Conservation (phyloP, 2,888 invertebrate species). For the Drosophila recens region DNA sequence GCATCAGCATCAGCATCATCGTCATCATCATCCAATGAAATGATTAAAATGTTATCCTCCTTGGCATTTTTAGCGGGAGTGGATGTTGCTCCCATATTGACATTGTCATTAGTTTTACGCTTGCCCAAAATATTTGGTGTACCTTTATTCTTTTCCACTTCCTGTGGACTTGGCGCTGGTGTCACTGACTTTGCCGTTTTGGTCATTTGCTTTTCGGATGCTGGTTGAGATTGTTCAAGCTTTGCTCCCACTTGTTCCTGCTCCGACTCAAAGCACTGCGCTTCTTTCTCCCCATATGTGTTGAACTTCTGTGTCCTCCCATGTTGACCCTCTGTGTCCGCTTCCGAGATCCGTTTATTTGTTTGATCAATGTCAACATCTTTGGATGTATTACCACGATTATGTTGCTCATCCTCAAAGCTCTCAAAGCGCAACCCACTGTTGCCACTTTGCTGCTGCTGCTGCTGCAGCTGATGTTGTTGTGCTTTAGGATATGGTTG, state of each 20-base stretch:
- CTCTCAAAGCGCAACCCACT: constrained; percentile 13
- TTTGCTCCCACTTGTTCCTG: not conserved
- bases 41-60: constrained; percentile 61
- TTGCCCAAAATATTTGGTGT: constrained; percentile 49
- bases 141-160: constrained; percentile 9
- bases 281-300: not conserved
- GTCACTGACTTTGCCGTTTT: not conserved
- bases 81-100: not conserved
- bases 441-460: not conserved
- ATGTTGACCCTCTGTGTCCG: not conserved
- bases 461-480: not conserved
- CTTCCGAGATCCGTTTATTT: not conserved
- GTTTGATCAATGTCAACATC: not conserved
- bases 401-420: constrained; percentile 3
- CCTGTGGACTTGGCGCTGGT: not conserved
- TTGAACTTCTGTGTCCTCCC: too few species aligned
- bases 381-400: not conserved
- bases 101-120: constrained; percentile 62
- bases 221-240: not conserved
- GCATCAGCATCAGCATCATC: constrained; percentile 37
- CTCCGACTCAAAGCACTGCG: not conserved
- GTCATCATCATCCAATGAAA: constrained; percentile 71
- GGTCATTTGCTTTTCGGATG: not conserved
- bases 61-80: constrained; percentile 52
- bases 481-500: constrained; percentile 3